These are phyloP conservation scores for Actenoides hombroni DNA, from an alignment of 2,113 vertebrate species.

Conservation along the genomic window DNA sequence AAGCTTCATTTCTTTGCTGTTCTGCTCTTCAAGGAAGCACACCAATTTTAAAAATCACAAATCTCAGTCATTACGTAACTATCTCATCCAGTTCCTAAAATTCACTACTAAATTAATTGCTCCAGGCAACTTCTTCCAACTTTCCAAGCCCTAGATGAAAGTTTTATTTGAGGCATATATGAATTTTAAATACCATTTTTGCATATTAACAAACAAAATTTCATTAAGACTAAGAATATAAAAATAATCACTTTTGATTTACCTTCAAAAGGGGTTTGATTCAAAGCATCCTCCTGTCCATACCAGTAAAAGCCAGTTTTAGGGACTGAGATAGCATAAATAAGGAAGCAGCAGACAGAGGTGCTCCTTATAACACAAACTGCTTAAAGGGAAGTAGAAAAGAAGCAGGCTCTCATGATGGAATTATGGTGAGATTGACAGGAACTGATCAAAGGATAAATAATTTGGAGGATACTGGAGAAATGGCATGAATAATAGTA, in stretches of 20 bases:
- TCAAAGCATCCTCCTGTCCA: neutral
- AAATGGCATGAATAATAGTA: neutral
- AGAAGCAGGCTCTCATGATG: neutral
- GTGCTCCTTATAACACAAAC: neutral
- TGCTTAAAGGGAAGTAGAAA: neutral
- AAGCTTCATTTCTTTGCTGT: constrained; percentile 90
- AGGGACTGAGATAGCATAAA: neutral
- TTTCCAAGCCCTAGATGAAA: neutral
- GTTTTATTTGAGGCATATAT: neutral
- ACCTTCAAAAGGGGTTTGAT: neutral
- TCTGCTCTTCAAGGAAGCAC: constrained; percentile 80
- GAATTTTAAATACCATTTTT: neutral
- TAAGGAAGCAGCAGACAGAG: neutral
- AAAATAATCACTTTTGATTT: neutral
- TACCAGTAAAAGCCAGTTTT: neutral
- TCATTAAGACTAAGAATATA: neutral
- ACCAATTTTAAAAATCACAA: neutral
- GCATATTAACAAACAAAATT: neutral
- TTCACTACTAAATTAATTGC: neutral
- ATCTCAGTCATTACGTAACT: neutral
- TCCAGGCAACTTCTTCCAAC: neutral
- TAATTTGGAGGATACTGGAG: neutral
- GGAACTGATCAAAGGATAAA: neutral
- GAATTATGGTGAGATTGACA: neutral
- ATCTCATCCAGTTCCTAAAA: neutral